A percentile compares a stretch with the other conserved stretches of the same genome.
Conservation (phyloP, 2,888 invertebrate species). For the Seira musarum region DNA sequence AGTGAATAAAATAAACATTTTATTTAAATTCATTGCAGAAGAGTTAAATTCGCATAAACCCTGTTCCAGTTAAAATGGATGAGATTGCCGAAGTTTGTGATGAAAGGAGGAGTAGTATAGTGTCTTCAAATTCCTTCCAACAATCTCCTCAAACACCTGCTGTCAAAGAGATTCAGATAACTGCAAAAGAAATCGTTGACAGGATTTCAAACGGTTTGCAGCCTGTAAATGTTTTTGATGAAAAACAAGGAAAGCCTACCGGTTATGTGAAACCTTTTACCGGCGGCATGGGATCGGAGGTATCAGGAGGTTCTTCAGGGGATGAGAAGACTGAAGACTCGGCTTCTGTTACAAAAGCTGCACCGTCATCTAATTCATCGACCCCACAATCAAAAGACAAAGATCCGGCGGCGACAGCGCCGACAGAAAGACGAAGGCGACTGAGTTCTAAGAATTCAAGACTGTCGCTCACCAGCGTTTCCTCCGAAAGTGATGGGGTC, state of each 20-base stretch:
- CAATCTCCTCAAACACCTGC: constrained; percentile 2
- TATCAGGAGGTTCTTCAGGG: constrained; percentile 11
- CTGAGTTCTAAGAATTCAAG: constrained; percentile 37
- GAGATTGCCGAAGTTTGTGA: constrained; percentile 24
- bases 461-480: constrained; percentile 40
- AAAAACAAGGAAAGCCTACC: constrained; percentile 47
- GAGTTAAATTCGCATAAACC: too few relatives aligned
- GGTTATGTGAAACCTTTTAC: constrained; percentile 53
- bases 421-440: constrained; percentile 30
- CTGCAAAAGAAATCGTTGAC: constrained; percentile 69
- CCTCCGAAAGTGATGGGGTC: constrained; percentile 35
- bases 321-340: constrained; percentile 47
- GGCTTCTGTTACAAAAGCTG: neutral
- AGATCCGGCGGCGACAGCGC: neutral
- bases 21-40: too few relatives aligned
- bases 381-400: constrained; percentile 11
- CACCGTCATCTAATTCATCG: constrained; percentile 6
- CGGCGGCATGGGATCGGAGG: constrained; percentile 16
- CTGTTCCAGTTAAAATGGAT: constrained; percentile 18
- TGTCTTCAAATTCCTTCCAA: neutral
- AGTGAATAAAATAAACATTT: too few relatives aligned
- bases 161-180: constrained; percentile 67
- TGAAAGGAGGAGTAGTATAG: constrained; percentile 25
- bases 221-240: constrained; percentile 29
- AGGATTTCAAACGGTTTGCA: constrained; percentile 51